Base-by-base conservation (phyloP, 2,797 vertebrate genomes). In the Lophius americanus region DNA sequence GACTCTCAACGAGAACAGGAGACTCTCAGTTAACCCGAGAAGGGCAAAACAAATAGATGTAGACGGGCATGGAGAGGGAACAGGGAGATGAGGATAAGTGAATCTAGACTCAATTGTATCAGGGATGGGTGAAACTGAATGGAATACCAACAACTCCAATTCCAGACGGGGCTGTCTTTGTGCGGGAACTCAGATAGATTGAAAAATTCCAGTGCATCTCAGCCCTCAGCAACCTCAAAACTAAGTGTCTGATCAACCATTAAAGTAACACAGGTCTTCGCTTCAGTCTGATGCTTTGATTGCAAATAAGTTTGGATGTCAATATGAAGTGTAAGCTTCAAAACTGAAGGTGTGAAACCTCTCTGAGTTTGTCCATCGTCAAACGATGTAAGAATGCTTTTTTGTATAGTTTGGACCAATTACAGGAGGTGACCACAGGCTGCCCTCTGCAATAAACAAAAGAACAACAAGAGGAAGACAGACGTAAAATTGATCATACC, bases 181-280 rank as follows among this genome's bases (percentile, higher is more conserved):
- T 65, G 76, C 64, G 60, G 14, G 66, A 61, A 77, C 67, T 63
- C 49, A 68, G 63, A 71, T 54, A 68, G 67, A 85, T 74, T n/a
- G 13, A 78, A 60, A 66, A 49, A 67, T 39, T 79, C 60, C 46
- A 32, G 49, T 10, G 11, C 69, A 49, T 58, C 44, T 33, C 51
- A 52, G 10, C 7, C 13, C 51, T 61, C 62, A 39, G 42, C 53
- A 35, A 46, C 38, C 43, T 57, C 60, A 42, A 57, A 49, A 53
- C 68, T 66, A 54, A 68, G 59, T 9, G 69, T 44, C 64, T 76
- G 85, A 87, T 89, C 51, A 64, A 82, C 71, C 75, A 8, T 65
- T 41, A 79, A 68, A 60, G 54, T 72, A 75, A 5, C 69, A 14
- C 0, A 60, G 50, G 58, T 67, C 53, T 68, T 54, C 0, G 33